Base-by-base conservation (phyloP, 2,113 vertebrate genomes). In the Syrrhaptes paradoxus region DNA sequence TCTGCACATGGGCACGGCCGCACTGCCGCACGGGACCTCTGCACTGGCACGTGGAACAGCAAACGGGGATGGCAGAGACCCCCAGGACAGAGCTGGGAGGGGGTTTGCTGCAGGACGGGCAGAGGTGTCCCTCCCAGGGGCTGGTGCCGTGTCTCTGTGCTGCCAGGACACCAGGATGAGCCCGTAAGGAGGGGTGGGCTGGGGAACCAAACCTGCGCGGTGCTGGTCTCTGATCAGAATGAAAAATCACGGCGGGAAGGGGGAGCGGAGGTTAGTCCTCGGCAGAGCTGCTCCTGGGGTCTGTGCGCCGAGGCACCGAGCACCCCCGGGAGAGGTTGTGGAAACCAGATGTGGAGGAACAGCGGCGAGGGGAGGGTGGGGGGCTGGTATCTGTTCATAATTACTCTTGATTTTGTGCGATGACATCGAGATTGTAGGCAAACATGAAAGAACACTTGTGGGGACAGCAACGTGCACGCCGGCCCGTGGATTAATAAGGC, bases 321-420 rank as follows among this genome's bases (percentile, higher is more conserved):
- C 58, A 84, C 81, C 97, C 84, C 81, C 1, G 4, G 83, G 96
- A 96, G 97, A 36, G 66, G 97, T 97, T 98, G 98, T 99, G 98
- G 97, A 98, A 94, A 98, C 98, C 99, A 99, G 99, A 99, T 99
- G 99, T 98, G 96, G 97, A 89, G 82, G 94, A 97, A 93, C 96
- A 85, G 97, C 81, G 89, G 89, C 2, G 71, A 59, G 93, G 90
- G 95, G 89, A 36, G 46, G 72, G 73, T 49, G 45, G n/a, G 93
- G 89, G 95, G 95, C 86, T 78, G 80, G 96, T 97, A 71, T 95
- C 99, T 99, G 99, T 98, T 99, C 98, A 97, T 98, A 99, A 99
- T 99, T 99, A 99, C 98, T 96, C 97, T 97, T 99, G 98, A 99
- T 99, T 98, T 98, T 96, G 97, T 97, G 97, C 87, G 98, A 98